Evolutionary conservation across 2,888 invertebrate genomes (phyloP).

Genomic region (Diogma glabrata): DNA sequence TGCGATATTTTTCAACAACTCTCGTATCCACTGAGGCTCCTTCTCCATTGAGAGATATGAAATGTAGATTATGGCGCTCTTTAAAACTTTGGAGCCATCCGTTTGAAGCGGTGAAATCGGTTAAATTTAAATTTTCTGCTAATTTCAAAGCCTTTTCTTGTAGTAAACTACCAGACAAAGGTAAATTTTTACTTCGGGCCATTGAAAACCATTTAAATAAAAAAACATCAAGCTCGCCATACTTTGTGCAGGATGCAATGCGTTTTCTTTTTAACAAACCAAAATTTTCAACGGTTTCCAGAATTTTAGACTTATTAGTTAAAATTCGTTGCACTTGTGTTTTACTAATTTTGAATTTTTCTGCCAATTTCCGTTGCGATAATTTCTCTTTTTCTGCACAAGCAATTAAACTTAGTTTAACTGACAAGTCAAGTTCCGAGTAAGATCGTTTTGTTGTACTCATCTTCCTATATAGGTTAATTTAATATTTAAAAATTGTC

Average conservation of each 20-base stretch:
- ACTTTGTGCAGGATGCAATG: not conserved
- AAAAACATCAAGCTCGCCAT: not conserved
- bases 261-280: not conserved
- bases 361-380: not conserved
- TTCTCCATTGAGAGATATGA: not conserved
- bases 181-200: not conserved
- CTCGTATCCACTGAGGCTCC: not conserved
- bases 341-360: conserved; percentile 1
- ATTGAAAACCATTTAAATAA: conserved; percentile 2
- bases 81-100: not conserved
- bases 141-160: not conserved
- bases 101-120: not conserved
- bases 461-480: no score
- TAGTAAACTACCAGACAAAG: conserved; percentile 1
- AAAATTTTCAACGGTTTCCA: not conserved
- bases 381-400: not conserved
- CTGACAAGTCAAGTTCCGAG: no score
- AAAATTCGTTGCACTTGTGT: conserved; percentile 1
- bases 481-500: no score
- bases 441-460: no score
- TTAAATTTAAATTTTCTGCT: not conserved
- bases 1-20: not conserved
- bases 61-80: not conserved
- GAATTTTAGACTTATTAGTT: not conserved
- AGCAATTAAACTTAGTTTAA: not conserved